phyloP scores from a whole-genome alignment of 2,888 invertebrate genomes.

The Liposcelis brunnea region DNA sequence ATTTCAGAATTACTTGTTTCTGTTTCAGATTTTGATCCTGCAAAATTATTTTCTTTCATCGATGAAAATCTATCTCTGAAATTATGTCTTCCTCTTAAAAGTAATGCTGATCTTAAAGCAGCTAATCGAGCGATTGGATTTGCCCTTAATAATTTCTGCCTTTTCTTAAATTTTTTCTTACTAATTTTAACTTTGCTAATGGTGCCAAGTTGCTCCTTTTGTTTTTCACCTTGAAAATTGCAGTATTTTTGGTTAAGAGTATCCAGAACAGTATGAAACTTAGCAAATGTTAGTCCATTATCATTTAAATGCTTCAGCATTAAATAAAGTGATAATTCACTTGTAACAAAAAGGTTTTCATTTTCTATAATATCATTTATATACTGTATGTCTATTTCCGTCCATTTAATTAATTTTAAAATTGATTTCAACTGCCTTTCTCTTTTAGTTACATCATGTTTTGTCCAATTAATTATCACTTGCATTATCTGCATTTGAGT shows the following conservation, averaged over 20 bases:
- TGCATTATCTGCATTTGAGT: conserved; percentile 2
- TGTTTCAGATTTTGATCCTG: conserved; percentile 17
- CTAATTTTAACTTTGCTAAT: conserved; percentile 20
- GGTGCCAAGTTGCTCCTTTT: conserved; percentile 12
- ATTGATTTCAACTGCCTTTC: conserved; percentile 36
- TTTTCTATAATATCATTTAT: conserved; percentile 37
- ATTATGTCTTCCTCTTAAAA: background rate
- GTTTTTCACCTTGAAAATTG: conserved; percentile 10
- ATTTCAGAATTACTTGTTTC: conserved; percentile 16
- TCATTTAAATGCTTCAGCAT: conserved; percentile 24
- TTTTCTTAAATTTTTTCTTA: conserved; percentile 25
- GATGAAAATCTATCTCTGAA: background rate
- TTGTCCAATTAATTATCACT: conserved; percentile 1
- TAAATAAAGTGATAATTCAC: conserved; percentile 37
- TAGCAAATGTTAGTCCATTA: background rate
- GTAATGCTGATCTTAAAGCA: conserved; percentile 25
- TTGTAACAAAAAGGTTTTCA: conserved; percentile 36
- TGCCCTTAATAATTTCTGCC: conserved; percentile 25
- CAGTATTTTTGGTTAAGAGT: background rate
- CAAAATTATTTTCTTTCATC: conserved; percentile 24
- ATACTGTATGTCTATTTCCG: conserved; percentile 28
- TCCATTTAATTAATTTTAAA: conserved; percentile 32
- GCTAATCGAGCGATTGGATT: conserved; percentile 28
- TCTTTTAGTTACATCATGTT: conserved; percentile 21
- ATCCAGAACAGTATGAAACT: conserved; percentile 1